Base-by-base conservation (phyloP, 2,113 vertebrate species). In the Sphyrna mokarran region DNA sequence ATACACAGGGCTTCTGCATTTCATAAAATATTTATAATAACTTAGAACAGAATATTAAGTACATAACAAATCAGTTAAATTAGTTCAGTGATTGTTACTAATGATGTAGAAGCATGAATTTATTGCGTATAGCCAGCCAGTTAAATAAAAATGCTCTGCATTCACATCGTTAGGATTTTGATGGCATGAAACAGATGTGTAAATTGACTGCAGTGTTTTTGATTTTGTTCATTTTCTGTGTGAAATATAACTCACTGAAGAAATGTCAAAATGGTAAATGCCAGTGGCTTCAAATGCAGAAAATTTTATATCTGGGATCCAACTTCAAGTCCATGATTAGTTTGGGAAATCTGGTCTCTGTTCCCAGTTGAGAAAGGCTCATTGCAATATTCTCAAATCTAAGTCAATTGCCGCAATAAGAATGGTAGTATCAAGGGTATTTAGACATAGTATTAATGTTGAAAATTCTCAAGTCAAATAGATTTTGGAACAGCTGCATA, bases 331-430 rank as follows among this genome's bases (percentile, higher is more conserved):
- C 61, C 63, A 40, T 93, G 89, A 93, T 93, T 93, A 22, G n/a
- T 93, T 93, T 37, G 20, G 18, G 61, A 66, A 93, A 68, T 93
- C 33, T 66, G 9, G 89, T 68, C 68, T 66, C 29, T 22, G 33
- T 68, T 93, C 89, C n/a, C 61, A 66, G 33, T 93, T n/a, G 89
- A 37, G 18, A 66, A 93, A 93, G 66, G 89, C n/a, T n/a, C 14
- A 66, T 66, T 93, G 29, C 61, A 68, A 93, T 93, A 93, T 37
- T 93, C 89, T 93, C n/a, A 93, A 66, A 93, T 93, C 89, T 14
- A 61, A 3, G 7, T 93, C 61, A 93, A 40, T 66, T 66, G 61
- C 61, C 68, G 89, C 14, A 68, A 66, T n/a, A 93, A 22, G 61
- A 33, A 22, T 93, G 16, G 61, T 16, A 37, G 33, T 66, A 23